phyloP scores from a whole-genome alignment of 2,888 invertebrate genomes.

The Drosophila anceps region DNA sequence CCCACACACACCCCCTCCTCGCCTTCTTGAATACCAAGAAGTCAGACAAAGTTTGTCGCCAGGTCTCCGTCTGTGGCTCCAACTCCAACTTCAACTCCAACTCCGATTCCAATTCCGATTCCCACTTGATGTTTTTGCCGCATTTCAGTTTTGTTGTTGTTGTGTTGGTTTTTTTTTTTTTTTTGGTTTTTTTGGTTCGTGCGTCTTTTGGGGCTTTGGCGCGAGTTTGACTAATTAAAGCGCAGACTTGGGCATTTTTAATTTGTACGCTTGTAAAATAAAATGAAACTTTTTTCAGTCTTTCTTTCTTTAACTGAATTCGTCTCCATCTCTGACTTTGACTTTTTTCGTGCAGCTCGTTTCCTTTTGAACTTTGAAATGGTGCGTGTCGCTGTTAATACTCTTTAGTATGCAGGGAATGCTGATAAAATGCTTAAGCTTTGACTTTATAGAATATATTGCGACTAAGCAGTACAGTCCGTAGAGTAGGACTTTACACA shows the following conservation, averaged over 20 bases:
- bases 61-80: conserved; percentile 39
- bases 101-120: conserved; percentile 39
- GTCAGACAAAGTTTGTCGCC: conserved; percentile 73
- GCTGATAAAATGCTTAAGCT: background rate
- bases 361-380: conserved; percentile 79
- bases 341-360: conserved; percentile 82
- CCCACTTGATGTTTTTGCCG: conserved; percentile 35
- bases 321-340: conserved; percentile 27
- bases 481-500: too few species aligned
- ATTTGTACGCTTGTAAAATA: conserved; percentile 82
- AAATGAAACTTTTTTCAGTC: conserved; percentile 65
- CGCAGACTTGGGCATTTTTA: conserved; percentile 81
- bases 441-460: too few species aligned
- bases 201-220: conserved; percentile 72
- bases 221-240: conserved; percentile 83
- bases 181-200: conserved; percentile 59
- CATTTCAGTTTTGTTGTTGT: conserved; percentile 23
- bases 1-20: too few species aligned
- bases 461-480: background rate
- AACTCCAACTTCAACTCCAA: conserved; percentile 25
- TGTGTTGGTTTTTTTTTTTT: conserved; percentile 12
- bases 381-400: conserved; percentile 68
- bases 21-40: conserved; percentile 65
- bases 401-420: conserved; percentile 9
- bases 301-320: conserved; percentile 27